Evolutionary conservation across 2,113 vertebrate genomes (phyloP).

Genomic region (Ailurus styani): DNA sequence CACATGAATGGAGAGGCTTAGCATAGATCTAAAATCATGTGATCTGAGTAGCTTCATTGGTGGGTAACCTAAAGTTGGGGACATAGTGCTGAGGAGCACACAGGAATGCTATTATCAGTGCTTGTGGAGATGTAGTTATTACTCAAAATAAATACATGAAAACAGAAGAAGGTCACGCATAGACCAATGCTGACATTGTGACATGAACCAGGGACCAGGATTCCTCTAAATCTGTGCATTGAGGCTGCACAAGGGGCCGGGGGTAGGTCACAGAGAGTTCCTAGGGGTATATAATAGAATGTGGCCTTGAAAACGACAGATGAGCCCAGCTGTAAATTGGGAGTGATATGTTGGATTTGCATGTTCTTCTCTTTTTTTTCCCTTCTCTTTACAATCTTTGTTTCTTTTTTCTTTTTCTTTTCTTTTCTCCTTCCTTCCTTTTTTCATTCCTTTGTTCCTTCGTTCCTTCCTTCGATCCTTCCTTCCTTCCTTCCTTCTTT

Average conservation of each 20-base stretch:
- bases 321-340: background rate
- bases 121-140: background rate
- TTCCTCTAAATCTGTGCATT: background rate
- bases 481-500: too few species aligned
- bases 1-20: background rate
- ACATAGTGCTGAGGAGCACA: background rate
- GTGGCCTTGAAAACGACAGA: background rate
- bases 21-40: background rate
- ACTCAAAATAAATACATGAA: background rate
- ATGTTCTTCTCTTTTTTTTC: background rate
- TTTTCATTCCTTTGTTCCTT: too few species aligned
- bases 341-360: background rate
- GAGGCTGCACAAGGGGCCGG: background rate
- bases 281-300: background rate
- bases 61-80: background rate
- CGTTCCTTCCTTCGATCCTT: too few species aligned
- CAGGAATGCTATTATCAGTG: background rate
- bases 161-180: background rate
- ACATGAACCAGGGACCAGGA: background rate
- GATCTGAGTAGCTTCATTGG: background rate
- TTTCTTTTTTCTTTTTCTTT: background rate
- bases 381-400: background rate
- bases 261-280: background rate
- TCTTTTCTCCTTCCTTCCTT: too few species aligned
- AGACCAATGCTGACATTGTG: background rate